phyloP scores from a whole-genome alignment of 2,797 vertebrate genomes.

The Rhodeus uyekii region DNA sequence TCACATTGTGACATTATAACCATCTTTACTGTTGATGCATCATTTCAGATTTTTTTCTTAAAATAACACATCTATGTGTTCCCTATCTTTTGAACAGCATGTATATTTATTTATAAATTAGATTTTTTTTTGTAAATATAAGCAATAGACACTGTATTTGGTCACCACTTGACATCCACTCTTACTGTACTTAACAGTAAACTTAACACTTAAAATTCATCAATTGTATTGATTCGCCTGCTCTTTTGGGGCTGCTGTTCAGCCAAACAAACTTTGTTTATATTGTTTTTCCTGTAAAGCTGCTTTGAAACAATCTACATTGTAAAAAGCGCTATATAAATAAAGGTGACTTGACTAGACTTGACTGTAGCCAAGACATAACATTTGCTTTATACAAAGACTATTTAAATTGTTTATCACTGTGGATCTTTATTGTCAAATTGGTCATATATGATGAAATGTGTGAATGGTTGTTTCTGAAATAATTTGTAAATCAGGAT shows the following conservation, averaged over 20 bases:
- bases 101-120: background rate
- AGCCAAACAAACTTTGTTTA: too few species aligned
- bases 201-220: too few species aligned
- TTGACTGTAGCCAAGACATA: background rate
- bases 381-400: background rate
- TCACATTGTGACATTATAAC: background rate
- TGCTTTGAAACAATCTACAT: too few species aligned
- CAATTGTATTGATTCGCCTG: too few species aligned
- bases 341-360: too few species aligned
- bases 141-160: background rate
- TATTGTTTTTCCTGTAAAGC: too few species aligned
- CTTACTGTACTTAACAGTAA: too few species aligned
- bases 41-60: background rate
- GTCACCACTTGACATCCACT: background rate
- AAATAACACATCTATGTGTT: background rate
- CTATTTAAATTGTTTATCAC: background rate
- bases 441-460: background rate
- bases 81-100: background rate
- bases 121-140: background rate
- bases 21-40: background rate
- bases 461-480: background rate
- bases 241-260: too few species aligned
- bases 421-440: background rate
- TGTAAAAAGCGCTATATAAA: too few species aligned
- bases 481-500: background rate